Evolutionary conservation across 2,888 invertebrate genomes (phyloP).

Genomic region (Temnothorax ravouxi): DNA sequence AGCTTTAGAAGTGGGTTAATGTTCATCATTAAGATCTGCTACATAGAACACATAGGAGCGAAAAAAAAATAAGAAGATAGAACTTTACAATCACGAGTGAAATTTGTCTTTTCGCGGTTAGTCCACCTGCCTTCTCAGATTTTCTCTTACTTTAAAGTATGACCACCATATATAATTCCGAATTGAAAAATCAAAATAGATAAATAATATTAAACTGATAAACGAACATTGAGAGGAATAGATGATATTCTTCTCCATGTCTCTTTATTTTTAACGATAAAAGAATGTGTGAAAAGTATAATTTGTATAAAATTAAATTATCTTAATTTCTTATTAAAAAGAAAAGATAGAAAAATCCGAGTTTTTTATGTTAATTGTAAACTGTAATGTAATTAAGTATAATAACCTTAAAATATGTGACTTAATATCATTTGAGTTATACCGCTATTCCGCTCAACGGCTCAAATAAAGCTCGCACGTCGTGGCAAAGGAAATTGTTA

Average conservation of each 20-base stretch:
- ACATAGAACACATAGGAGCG: slow-evolving; percentile 14
- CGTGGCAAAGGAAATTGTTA: slow-evolving; percentile 39
- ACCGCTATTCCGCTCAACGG: neutral
- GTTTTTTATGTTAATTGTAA: neutral
- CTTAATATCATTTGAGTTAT: slow-evolving; percentile 14
- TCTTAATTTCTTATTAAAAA: neutral
- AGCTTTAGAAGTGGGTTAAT: slow-evolving; percentile 61
- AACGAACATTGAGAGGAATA: neutral
- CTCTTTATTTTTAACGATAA: neutral
- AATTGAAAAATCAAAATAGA: neutral
- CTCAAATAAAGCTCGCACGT: slow-evolving; percentile 34
- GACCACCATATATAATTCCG: neutral
- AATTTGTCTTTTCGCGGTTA: slow-evolving; percentile 28
- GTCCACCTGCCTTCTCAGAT: neutral
- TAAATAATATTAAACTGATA: slow-evolving; percentile 6
- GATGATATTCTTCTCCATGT: neutral
- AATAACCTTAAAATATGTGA: slow-evolving; percentile 10
- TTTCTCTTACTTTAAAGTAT: neutral
- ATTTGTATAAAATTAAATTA: neutral
- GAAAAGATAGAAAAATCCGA: neutral
- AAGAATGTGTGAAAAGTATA: neutral
- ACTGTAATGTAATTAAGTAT: neutral
- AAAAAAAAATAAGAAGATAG: slow-evolving; percentile 37
- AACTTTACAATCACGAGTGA: slow-evolving; percentile 23
- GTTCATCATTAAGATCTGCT: slow-evolving; percentile 46